phyloP scores from a whole-genome alignment of 2,113 vertebrate species.

The Mormyrus lacerda region DNA sequence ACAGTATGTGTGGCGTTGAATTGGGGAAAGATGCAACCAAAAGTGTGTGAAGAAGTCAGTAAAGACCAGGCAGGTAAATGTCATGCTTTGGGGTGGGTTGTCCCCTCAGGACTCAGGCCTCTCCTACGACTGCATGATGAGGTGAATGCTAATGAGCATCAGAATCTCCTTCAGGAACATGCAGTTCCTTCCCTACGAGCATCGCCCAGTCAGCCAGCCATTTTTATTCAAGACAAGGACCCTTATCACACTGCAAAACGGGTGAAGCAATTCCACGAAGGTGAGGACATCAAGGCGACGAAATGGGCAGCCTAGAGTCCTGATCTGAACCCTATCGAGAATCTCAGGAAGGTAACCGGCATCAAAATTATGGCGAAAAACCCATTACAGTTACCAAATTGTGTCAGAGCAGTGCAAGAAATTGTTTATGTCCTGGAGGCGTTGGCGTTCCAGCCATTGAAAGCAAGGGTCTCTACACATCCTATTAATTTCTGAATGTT shows the following conservation, averaged over 20 bases:
- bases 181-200: neutral
- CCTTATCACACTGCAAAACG: neutral
- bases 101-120: neutral
- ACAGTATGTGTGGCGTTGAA: neutral
- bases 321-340: neutral
- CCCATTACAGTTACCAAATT: neutral
- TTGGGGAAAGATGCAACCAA: neutral
- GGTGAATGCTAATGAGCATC: neutral
- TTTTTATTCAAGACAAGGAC: neutral
- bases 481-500: neutral
- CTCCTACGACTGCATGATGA: neutral
- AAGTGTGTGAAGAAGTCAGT: neutral
- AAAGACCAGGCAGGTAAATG: neutral
- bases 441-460: neutral
- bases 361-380: neutral
- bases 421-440: neutral
- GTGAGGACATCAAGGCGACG: neutral
- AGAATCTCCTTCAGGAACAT: neutral
- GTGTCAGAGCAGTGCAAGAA: neutral
- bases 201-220: neutral
- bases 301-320: neutral
- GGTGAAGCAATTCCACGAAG: neutral
- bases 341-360: neutral
- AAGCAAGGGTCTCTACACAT: neutral
- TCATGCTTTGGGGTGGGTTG: neutral